These are phyloP conservation scores for fruit fly (Drosophila melanogaster) DNA, from an alignment of 1,140 invertebrate genomes.

Conservation along the genomic window DNA sequence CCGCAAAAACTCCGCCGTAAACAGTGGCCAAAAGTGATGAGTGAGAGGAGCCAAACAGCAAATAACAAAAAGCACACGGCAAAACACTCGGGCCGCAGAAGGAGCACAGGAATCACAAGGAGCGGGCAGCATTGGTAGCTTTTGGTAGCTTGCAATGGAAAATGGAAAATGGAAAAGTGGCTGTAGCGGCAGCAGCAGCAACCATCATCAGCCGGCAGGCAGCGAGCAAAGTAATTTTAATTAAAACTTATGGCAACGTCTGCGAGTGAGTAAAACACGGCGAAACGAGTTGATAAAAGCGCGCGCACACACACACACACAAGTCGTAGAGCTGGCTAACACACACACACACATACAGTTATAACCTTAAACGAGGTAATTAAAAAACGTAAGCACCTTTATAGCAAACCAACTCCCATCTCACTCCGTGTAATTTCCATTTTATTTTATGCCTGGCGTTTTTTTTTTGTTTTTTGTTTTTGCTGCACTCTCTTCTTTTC, in stretches of 20 bases:
- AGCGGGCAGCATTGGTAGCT: conserved; percentile 6
- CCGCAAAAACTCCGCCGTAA: conserved; percentile 59
- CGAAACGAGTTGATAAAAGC: conserved; percentile 82
- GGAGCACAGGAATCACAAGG: conserved; percentile 11
- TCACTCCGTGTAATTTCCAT: conserved; percentile 75
- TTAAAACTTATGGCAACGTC: conserved; percentile 83
- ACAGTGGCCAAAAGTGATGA: conserved; percentile 55
- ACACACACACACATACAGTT: conserved; percentile 20
- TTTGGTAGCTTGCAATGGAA: no score
- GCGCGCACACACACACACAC: conserved; percentile 30
- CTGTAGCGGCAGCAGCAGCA: conserved; percentile 21
- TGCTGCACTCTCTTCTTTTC: conserved; percentile 46
- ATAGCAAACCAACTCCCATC: conserved; percentile 50
- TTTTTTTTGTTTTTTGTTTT: conserved; percentile 53
- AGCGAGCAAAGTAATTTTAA: conserved; percentile 78
- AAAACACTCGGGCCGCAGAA: conserved; percentile 65
- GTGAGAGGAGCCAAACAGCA: conserved; percentile 73
- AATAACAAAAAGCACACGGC: conserved; percentile 81
- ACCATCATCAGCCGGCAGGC: conserved; percentile 62
- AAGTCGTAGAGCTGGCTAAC: conserved; percentile 16
- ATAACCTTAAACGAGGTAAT: conserved; percentile 77
- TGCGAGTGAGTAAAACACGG: conserved; percentile 82
- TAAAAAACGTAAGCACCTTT: conserved; percentile 81
- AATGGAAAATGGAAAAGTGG: conserved; percentile 15
- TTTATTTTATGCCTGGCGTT: conserved; percentile 76